Conservation (phyloP, 2,797 vertebrate genomes). For the Dipus sagitta region DNA sequence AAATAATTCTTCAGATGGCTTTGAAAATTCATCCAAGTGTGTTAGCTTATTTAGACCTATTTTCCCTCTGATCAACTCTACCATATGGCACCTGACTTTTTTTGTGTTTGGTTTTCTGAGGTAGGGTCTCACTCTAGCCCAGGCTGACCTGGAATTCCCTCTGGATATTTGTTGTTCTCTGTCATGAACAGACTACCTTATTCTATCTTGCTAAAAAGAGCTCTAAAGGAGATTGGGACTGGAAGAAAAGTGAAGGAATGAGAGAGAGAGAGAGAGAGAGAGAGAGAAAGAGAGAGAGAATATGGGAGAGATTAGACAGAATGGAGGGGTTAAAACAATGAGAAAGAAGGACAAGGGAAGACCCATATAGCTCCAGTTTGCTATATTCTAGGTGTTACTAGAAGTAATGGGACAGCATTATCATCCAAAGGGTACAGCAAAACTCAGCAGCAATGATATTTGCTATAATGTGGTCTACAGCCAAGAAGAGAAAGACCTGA, state of each 20-base stretch:
- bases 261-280: constrained; percentile 9
- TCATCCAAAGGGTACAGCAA: background rate
- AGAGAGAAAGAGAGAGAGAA: background rate
- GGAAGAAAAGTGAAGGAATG: background rate
- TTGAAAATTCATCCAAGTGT: background rate
- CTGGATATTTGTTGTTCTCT: background rate
- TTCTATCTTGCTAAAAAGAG: background rate
- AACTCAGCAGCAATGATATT: background rate
- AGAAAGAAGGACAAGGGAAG: background rate
- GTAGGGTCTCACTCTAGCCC: no score
- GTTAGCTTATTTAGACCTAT: background rate
- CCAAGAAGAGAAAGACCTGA: background rate
- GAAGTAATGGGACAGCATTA: background rate
- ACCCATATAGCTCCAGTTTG: background rate
- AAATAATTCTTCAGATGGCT: constrained; percentile 30
- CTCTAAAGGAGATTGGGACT: background rate
- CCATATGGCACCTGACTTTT: background rate
- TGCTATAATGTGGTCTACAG: background rate
- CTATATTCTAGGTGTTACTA: background rate
- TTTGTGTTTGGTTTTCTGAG: background rate
- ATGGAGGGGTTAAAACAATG: constrained; percentile 47
- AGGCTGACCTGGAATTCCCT: no score
- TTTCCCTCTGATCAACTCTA: background rate
- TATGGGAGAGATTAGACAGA: constrained; percentile 71
- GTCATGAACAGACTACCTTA: background rate